These are phyloP conservation scores for Zosterops pallidus DNA, from an alignment of 2,113 vertebrate genomes.

Conservation along the genomic window DNA sequence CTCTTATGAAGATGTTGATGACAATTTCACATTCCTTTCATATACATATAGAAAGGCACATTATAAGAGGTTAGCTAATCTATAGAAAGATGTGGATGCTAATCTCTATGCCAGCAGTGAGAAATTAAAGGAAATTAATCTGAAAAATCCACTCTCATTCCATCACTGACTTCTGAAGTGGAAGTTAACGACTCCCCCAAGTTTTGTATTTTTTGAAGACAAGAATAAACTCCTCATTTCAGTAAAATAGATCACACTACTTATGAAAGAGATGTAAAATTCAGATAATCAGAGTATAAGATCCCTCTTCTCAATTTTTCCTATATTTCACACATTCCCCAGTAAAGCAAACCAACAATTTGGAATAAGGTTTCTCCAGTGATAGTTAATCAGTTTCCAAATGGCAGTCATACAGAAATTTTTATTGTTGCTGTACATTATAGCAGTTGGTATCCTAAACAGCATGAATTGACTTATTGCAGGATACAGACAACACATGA, in stretches of 20 bases:
- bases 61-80: background rate
- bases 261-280: background rate
- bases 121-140: background rate
- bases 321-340: background rate
- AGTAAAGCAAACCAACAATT: background rate
- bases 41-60: background rate
- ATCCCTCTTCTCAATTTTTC: background rate
- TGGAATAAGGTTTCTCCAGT: background rate
- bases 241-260: background rate
- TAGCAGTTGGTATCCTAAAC: background rate
- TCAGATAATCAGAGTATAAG: background rate
- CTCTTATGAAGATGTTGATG: background rate
- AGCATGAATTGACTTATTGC: background rate
- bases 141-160: background rate
- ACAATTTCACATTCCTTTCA: background rate
- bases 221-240: background rate
- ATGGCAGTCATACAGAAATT: background rate
- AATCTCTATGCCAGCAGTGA: background rate
- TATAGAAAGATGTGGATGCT: background rate
- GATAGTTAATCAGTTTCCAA: background rate
- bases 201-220: background rate
- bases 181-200: background rate
- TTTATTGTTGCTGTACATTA: background rate
- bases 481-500: background rate
- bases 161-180: background rate